Base-by-base conservation (phyloP, 2,113 vertebrate genomes). In the Alosa alosa region DNA sequence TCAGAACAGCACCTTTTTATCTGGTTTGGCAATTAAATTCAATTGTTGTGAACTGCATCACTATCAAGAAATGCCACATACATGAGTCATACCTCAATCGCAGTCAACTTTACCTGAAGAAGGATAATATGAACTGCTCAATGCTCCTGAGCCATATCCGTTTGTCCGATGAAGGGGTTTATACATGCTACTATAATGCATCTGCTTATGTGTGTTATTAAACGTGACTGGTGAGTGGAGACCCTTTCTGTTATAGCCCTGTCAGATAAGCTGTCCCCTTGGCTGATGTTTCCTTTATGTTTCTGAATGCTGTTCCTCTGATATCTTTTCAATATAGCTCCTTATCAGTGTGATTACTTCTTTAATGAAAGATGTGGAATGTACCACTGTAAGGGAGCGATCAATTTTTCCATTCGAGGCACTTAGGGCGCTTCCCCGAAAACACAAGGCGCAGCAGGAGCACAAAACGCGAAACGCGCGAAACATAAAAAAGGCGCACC, bases 151-250 rank as follows among this genome's bases (percentile, higher is more conserved):
- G 18, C 7, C 47, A 2, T 0, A 55, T 88, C 13, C 15, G 0
- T 75, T 5, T 1, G 39, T 81, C 82, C 2, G 87, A 88, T 81
- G 45, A 72, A 8, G 84, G 82, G 9, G 3, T 18, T 31, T 88
- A 88, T 75, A 22, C 3, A 0, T 88, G 87, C 15, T 88, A 36
- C 87, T 83, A 86, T 18, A 5, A 55, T 11, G 22, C 0, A 8
- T 0, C 0, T 9, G 46, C 44, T 3, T 52, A 0, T 4, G 0
- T 25, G 78, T 84, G n/a, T 13, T 39, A 52, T 68, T 88, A 50
- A 0, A 45, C 15, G 46, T 88, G 44, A 84, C 50, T 81, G 84
- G 87, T 86, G 45, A 86, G 52, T 72, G 3, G 49, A 75, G 2
- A 84, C 45, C 41, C 22, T 64, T 64, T 64, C 7, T 64, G 57